Evolutionary conservation across 2,888 invertebrate species (phyloP).

Genomic region (Escarpia spicata): DNA sequence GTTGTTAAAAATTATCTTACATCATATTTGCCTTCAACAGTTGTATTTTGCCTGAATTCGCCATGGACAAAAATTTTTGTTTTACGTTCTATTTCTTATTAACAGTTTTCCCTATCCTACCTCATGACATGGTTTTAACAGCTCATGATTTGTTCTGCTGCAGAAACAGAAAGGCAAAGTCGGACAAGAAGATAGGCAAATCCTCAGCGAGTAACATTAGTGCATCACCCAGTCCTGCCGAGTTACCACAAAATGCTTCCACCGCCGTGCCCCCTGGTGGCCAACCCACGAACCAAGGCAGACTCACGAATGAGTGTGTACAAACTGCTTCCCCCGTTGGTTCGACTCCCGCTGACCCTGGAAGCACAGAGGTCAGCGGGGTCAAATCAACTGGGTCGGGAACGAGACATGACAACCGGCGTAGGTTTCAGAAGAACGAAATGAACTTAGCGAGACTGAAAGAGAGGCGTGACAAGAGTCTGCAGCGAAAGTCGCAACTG

Average conservation of each 20-base stretch:
- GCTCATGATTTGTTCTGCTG: not conserved
- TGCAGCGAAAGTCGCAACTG: not conserved
- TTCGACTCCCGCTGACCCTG: not conserved
- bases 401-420: not conserved
- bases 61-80: too few species aligned
- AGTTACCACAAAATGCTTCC: not conserved
- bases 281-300: not conserved
- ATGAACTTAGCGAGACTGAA: not conserved
- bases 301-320: conserved; percentile 2
- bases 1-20: too few species aligned
- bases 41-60: too few species aligned
- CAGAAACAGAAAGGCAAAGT: conserved; percentile 3
- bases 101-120: not conserved
- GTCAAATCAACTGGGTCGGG: not conserved
- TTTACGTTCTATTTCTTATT: too few species aligned
- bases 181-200: not conserved
- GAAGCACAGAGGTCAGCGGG: not conserved
- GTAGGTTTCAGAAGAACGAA: not conserved
- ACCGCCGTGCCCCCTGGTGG: not conserved
- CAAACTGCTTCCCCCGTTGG: not conserved
- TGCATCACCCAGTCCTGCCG: not conserved
- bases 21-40: too few species aligned
- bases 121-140: not conserved
- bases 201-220: not conserved
- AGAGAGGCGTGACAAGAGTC: not conserved